Conservation (phyloP, 2,113 vertebrate species). For the Piaya cayana region DNA sequence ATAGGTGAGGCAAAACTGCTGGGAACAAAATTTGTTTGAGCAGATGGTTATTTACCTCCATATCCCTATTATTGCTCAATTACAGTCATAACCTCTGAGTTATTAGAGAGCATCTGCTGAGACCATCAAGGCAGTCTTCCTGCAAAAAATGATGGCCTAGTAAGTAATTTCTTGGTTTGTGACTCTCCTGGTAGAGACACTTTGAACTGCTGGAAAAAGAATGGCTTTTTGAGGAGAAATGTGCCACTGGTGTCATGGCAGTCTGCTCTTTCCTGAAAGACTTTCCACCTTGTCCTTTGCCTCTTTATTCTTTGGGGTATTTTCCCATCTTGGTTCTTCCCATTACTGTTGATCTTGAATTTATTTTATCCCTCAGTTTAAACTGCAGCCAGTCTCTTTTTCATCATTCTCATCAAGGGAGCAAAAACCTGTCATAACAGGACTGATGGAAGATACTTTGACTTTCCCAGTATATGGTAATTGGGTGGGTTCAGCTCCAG, state of each 20-base stretch:
- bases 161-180: not conserved
- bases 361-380: not conserved
- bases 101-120: not conserved
- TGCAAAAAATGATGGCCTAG: not conserved
- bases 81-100: not conserved
- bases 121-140: not conserved
- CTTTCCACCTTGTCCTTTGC: not conserved
- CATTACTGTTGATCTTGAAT: fast-evolving
- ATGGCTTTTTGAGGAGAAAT: not conserved
- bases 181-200: not conserved
- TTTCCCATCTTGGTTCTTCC: not conserved
- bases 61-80: not conserved
- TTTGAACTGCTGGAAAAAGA: not conserved
- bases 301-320: not conserved
- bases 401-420: not conserved
- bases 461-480: not conserved
- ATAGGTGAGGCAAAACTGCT: not conserved
- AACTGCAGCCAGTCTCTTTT: not conserved
- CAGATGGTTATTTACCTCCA: not conserved
- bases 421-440: not conserved
- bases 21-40: not conserved
- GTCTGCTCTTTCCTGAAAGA: not conserved
- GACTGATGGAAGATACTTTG: not conserved
- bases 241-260: not conserved
- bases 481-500: not conserved